phyloP scores from a whole-genome alignment of 2,797 vertebrate species.

The Anableps anableps region DNA sequence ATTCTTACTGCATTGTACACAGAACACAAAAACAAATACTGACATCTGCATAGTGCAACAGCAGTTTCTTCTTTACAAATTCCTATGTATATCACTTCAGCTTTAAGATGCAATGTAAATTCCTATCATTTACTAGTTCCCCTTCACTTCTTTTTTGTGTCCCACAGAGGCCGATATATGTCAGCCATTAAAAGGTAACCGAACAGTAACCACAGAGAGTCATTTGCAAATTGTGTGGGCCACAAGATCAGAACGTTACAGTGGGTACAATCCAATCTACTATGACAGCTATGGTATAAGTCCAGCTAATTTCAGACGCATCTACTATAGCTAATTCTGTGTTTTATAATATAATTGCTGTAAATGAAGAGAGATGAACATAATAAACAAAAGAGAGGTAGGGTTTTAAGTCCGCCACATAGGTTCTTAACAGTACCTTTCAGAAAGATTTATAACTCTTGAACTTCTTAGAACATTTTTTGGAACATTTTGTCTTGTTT shows the following conservation, averaged over 20 bases:
- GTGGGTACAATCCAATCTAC: slow-evolving; percentile 50
- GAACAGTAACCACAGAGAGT: slow-evolving; percentile 43
- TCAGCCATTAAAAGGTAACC: slow-evolving; percentile 41
- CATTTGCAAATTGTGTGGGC: slow-evolving; percentile 16
- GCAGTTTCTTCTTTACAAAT: slow-evolving; percentile 11
- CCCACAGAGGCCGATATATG: slow-evolving; percentile 47
- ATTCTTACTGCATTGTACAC: slow-evolving; percentile 7
- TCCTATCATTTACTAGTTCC: slow-evolving; percentile 25
- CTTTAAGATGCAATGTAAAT: slow-evolving; percentile 46
- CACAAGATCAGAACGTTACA: slow-evolving; percentile 56
- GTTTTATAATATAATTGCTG: slow-evolving; percentile 46
- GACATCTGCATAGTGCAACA: slow-evolving; percentile 47
- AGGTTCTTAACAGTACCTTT: slow-evolving; percentile 12
- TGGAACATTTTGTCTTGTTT: no score
- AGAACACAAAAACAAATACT: slow-evolving; percentile 26
- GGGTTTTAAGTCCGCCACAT: slow-evolving; percentile 58
- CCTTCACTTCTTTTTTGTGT: slow-evolving; percentile 42
- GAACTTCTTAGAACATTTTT: background rate
- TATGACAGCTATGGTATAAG: slow-evolving; percentile 54
- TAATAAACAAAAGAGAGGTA: slow-evolving; percentile 68
- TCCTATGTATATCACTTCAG: slow-evolving; percentile 9
- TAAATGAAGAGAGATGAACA: slow-evolving; percentile 52
- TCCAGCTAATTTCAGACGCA: slow-evolving; percentile 63
- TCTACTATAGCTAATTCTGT: slow-evolving; percentile 60
- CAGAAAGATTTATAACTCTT: background rate